phyloP scores from a whole-genome alignment of 2,888 invertebrate genomes.

The Hypomecis punctinalis region DNA sequence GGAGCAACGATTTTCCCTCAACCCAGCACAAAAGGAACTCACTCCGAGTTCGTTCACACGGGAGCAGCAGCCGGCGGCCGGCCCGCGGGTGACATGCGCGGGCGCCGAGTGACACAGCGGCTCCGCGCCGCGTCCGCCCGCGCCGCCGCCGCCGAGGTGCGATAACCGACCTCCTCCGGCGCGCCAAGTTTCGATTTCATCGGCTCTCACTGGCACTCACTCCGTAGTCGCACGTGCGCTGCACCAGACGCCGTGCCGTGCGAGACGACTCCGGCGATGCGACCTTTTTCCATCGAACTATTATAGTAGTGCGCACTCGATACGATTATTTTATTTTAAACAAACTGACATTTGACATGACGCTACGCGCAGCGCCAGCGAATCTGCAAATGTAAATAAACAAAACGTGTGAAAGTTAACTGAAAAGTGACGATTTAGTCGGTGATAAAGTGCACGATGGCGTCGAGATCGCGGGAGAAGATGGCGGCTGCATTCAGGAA shows the following conservation, averaged over 20 bases:
- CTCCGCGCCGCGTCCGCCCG: constrained; percentile 36
- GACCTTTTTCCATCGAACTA: constrained; percentile 50
- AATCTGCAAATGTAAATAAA: constrained; percentile 57
- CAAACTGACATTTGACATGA: constrained; percentile 63
- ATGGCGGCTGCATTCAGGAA: constrained; percentile 92
- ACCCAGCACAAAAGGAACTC: constrained; percentile 37
- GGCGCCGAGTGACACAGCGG: constrained; percentile 59
- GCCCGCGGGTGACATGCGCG: constrained; percentile 60
- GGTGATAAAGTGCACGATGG: constrained; percentile 83
- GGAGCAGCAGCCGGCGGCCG: constrained; percentile 51
- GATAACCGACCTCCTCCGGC: constrained; percentile 71
- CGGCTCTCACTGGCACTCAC: constrained; percentile 67
- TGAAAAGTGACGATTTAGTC: constrained; percentile 56
- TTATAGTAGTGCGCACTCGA: constrained; percentile 40
- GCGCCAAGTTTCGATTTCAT: constrained; percentile 77
- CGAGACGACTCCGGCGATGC: constrained; percentile 62
- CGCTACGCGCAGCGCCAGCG: constrained; percentile 52
- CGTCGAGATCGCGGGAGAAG: constrained; percentile 92
- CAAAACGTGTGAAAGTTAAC: constrained; percentile 56
- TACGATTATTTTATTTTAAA: constrained; percentile 54
- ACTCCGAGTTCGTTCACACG: constrained; percentile 51
- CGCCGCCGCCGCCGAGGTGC: constrained; percentile 59
- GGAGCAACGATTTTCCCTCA: constrained; percentile 46
- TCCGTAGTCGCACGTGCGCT: constrained; percentile 71
- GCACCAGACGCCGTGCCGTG: constrained; percentile 59